Evolutionary conservation across 23 tunicate species (phyloP).

Genomic region (Trididemnum nubilum): DNA sequence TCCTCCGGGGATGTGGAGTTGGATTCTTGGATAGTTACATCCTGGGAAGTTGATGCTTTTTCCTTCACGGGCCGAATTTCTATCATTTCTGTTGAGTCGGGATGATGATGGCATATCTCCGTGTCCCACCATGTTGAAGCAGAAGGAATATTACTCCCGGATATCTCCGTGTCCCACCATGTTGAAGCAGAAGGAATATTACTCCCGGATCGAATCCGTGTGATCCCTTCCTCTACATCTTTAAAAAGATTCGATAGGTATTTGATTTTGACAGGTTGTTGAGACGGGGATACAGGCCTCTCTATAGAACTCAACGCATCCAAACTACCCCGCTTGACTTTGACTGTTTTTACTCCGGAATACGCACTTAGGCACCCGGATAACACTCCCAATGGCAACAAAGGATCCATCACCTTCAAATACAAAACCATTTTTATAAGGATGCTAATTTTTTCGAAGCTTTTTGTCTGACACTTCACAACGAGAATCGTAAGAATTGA

Average conservation of each 20-base stretch:
- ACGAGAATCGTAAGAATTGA: background rate
- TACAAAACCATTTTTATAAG: background rate
- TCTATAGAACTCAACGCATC: background rate
- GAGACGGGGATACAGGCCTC: slow-evolving; percentile 17
- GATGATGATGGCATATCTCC: background rate
- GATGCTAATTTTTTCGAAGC: background rate
- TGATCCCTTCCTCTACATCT: slow-evolving; percentile 64
- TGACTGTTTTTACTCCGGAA: slow-evolving; percentile 49
- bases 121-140: background rate
- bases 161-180: background rate
- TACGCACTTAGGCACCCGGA: slow-evolving; percentile 65
- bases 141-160: background rate
- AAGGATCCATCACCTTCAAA: slow-evolving; percentile 78
- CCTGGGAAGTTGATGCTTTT: background rate
- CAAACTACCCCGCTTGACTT: slow-evolving; percentile 20
- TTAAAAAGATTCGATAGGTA: slow-evolving; percentile 48
- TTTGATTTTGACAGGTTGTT: slow-evolving; percentile 33
- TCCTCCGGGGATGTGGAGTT: background rate
- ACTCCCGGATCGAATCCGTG: slow-evolving; percentile 14
- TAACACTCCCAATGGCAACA: slow-evolving; percentile 61
- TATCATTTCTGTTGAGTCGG: background rate
- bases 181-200: background rate
- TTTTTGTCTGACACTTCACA: too few relatives aligned
- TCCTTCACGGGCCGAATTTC: too few relatives aligned
- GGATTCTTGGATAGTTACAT: background rate